phyloP scores from a whole-genome alignment of 1,140 invertebrate species.

The Hypsibius dujardini region DNA sequence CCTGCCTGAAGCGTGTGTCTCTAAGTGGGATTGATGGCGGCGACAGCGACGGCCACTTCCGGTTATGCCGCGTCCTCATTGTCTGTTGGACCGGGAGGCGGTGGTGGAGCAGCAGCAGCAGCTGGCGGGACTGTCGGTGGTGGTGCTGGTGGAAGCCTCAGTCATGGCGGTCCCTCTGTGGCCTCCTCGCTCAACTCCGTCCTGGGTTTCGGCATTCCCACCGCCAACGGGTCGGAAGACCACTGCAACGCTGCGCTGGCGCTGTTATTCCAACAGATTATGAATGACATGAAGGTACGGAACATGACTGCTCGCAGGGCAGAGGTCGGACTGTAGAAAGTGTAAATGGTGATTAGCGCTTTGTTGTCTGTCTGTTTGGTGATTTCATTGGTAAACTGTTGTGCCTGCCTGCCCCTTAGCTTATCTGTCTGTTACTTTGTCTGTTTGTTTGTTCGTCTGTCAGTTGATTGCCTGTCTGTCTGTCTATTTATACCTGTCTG shows the following conservation, averaged over 20 bases:
- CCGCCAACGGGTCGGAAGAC: conserved; percentile 11
- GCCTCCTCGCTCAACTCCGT: neutral
- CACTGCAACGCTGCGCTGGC: conserved; percentile 15
- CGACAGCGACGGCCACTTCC: conserved; percentile 3
- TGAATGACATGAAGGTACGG: conserved; percentile 16
- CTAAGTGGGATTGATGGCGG: neutral
- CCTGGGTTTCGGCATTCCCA: neutral
- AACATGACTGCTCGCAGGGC: neutral
- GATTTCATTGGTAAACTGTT: no score
- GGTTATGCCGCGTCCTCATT: neutral
- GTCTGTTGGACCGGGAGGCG: no score
- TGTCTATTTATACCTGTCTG: no score
- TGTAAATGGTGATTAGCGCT: no score
- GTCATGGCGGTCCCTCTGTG: neutral
- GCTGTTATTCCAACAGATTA: conserved; percentile 3
- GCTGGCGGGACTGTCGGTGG: no score
- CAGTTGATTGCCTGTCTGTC: no score
- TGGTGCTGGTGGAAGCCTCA: neutral
- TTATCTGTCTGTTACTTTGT: no score
- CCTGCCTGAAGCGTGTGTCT: no score
- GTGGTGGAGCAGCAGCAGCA: neutral
- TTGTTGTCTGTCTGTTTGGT: no score
- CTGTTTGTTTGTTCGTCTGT: no score
- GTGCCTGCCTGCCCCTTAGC: no score
- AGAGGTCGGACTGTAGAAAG: no score